Conservation (phyloP, 2,113 vertebrate species). For the Lophura nycthemera region DNA sequence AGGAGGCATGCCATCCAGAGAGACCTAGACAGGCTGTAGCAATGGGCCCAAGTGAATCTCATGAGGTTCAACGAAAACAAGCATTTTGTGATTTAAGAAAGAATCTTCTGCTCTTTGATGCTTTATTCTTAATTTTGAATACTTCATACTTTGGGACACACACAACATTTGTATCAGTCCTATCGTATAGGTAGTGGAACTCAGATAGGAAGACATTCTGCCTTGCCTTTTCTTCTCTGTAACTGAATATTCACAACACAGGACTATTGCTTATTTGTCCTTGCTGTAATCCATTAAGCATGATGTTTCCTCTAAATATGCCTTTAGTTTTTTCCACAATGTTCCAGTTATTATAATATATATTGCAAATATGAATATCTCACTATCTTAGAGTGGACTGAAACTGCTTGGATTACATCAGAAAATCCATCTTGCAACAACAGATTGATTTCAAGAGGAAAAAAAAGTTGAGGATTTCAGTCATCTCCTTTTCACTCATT, state of each 20-base stretch:
- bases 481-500: not conserved
- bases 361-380: not conserved
- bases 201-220: not conserved
- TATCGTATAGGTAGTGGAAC: not conserved
- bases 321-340: not conserved
- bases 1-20: too few relatives aligned
- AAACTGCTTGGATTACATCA: not conserved
- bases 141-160: not conserved
- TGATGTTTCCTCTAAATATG: not conserved
- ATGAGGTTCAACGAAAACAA: too few relatives aligned
- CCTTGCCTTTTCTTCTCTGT: not conserved
- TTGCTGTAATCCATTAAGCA: not conserved
- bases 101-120: not conserved
- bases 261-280: not conserved
- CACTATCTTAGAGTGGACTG: not conserved
- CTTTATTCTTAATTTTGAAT: not conserved
- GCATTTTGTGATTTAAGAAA: not conserved
- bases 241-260: not conserved
- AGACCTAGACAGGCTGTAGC: too few relatives aligned
- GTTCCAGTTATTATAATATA: not conserved
- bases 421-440: not conserved
- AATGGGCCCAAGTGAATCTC: too few relatives aligned
- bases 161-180: not conserved
- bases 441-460: not conserved
- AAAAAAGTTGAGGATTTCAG: not conserved